Percentiles rank a stretch among this genome's conserved stretches.
Evolutionary conservation across 2,113 vertebrate species (phyloP).

Genomic region (Varanus komodoensis): DNA sequence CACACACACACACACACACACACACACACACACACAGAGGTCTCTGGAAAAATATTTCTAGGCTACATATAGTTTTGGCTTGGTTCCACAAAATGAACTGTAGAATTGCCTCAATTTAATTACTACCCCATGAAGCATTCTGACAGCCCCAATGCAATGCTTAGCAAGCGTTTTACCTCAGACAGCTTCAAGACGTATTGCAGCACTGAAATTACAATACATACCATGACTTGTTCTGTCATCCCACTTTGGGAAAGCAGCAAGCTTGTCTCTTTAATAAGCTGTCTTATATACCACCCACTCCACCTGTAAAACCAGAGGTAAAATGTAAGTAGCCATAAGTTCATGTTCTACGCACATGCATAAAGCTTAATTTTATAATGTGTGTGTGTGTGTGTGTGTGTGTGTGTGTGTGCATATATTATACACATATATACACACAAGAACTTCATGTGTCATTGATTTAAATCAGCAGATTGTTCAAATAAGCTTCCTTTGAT

Average conservation of each 20-base stretch:
- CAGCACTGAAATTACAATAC: slow-evolving; percentile 71
- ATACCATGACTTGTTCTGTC: slow-evolving; percentile 72
- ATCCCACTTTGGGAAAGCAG: slow-evolving; percentile 63
- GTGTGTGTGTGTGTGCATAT: neutral
- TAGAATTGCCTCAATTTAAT: slow-evolving; percentile 75
- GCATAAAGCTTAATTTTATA: slow-evolving; percentile 33
- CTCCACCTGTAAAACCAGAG: slow-evolving; percentile 75
- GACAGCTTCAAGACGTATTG: slow-evolving; percentile 70
- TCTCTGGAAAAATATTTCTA: slow-evolving; percentile 66
- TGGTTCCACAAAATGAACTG: slow-evolving; percentile 69
- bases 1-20: slow-evolving; percentile 44
- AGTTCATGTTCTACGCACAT: slow-evolving; percentile 56
- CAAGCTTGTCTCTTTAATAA: slow-evolving; percentile 77
- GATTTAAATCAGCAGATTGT: neutral
- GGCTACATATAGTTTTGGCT: slow-evolving; percentile 66
- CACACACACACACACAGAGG: slow-evolving; percentile 38
- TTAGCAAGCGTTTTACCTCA: slow-evolving; percentile 77
- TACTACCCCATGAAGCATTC: slow-evolving; percentile 70
- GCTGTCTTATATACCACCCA: slow-evolving; percentile 75
- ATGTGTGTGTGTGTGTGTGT: neutral
- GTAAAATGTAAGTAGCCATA: slow-evolving; percentile 67
- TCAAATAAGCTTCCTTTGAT: neutral
- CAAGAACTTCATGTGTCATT: neutral
- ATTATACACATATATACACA: neutral
- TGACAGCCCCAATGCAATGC: slow-evolving; percentile 71